Conservation (phyloP, 2,797 vertebrate genomes). For the Pipistrellus pygmaeus region DNA sequence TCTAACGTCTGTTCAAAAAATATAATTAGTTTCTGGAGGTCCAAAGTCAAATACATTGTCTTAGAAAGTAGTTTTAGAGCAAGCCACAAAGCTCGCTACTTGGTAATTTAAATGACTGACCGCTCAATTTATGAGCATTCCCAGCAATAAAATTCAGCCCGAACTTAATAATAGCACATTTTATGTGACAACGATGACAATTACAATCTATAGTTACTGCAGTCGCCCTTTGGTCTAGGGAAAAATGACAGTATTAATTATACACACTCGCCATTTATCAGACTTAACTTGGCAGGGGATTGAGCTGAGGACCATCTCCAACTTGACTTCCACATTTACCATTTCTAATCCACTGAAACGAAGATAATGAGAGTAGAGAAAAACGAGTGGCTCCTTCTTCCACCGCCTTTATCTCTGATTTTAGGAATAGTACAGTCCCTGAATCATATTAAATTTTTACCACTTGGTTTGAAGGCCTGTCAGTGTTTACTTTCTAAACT, state of each 20-base stretch:
- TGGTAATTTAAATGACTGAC: slow-evolving; percentile 94
- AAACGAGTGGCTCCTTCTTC: slow-evolving; percentile 84
- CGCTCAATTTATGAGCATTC: slow-evolving; percentile 92
- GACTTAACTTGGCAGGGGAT: slow-evolving; percentile 90
- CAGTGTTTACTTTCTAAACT: slow-evolving; percentile 73
- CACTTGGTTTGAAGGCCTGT: slow-evolving; percentile 66
- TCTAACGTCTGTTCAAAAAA: slow-evolving; percentile 87
- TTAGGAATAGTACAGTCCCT: slow-evolving; percentile 58
- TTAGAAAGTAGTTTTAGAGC: slow-evolving; percentile 86
- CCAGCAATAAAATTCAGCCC: slow-evolving; percentile 92
- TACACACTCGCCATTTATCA: slow-evolving; percentile 91
- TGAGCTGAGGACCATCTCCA: slow-evolving; percentile 88
- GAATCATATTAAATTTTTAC: slow-evolving; percentile 67
- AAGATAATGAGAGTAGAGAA: slow-evolving; percentile 90
- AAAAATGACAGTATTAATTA: slow-evolving; percentile 92
- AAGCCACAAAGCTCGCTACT: slow-evolving; percentile 86
- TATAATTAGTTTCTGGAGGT: slow-evolving; percentile 87
- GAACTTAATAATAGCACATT: slow-evolving; percentile 95
- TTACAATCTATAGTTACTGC: slow-evolving; percentile 92
- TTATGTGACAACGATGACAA: slow-evolving; percentile 94
- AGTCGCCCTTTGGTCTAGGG: slow-evolving; percentile 89
- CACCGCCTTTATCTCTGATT: slow-evolving; percentile 65
- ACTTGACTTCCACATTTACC: slow-evolving; percentile 91
- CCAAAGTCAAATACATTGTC: slow-evolving; percentile 89
- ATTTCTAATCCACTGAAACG: slow-evolving; percentile 91